Evolutionary conservation across 1,140 invertebrate genomes (phyloP).

Genomic region (Drosophila setifemur): DNA sequence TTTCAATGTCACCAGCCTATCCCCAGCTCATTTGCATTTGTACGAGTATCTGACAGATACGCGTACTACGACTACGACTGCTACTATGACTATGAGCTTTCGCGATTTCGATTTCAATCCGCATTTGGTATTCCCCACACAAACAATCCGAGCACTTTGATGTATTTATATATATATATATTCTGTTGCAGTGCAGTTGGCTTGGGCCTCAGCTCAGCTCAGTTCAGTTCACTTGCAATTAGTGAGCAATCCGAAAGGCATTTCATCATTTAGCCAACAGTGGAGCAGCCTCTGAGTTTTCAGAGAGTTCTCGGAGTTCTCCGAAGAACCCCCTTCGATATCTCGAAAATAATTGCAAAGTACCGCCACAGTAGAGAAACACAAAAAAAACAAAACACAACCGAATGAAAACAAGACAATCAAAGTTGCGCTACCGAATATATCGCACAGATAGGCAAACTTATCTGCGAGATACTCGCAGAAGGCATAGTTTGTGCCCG

Average conservation of each 20-base stretch:
- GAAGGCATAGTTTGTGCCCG: no score
- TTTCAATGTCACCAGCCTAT: slow-evolving; percentile 23
- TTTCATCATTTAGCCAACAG: background rate
- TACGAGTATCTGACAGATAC: background rate
- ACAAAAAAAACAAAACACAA: background rate
- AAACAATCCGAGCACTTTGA: background rate
- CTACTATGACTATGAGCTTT: background rate
- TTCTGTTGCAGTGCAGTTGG: no score
- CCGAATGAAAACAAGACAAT: slow-evolving; percentile 40
- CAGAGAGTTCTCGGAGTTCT: background rate
- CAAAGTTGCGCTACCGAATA: slow-evolving; percentile 21
- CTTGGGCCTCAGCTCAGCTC: no score
- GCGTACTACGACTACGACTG: background rate
- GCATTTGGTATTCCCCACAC: slow-evolving; percentile 13
- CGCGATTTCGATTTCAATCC: background rate
- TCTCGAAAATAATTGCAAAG: slow-evolving; percentile 3
- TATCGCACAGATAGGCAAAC: background rate
- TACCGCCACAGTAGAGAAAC: background rate
- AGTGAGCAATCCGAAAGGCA: slow-evolving; percentile 1
- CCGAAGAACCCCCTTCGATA: background rate
- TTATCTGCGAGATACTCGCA: slow-evolving; percentile 27
- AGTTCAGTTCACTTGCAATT: slow-evolving; percentile 4
- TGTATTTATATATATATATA: no score
- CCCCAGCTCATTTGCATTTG: slow-evolving; percentile 37
- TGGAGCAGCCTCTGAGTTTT: background rate